Evolutionary conservation across 2,888 invertebrate species (phyloP).

Genomic region (Sarcophaga caerulescens): DNA sequence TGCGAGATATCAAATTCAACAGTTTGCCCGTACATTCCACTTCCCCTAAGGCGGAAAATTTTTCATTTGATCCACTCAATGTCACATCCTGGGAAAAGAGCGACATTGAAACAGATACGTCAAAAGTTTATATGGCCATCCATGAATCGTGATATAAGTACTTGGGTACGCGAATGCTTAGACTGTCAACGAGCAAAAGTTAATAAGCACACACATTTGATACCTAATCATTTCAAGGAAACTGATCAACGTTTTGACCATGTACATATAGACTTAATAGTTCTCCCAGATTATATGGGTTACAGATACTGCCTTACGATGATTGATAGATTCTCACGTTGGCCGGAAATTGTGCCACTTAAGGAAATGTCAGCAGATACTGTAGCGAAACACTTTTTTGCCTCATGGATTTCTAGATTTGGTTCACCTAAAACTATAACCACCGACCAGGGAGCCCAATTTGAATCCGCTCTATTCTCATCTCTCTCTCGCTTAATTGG

Average conservation of each 20-base stretch:
- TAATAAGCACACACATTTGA: conserved; percentile 1
- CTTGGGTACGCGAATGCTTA: conserved; percentile 31
- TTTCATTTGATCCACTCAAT: conserved; percentile 15
- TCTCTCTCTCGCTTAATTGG: conserved; percentile 47
- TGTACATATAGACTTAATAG: too few species aligned
- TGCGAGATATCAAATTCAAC: neutral
- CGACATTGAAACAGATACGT: conserved; percentile 5
- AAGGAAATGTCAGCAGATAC: conserved; percentile 3
- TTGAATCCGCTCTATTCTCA: conserved; percentile 50
- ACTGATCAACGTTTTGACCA: neutral
- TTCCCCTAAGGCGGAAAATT: conserved; percentile 64
- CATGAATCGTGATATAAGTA: conserved; percentile 49
- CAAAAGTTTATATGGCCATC: conserved; percentile 68
- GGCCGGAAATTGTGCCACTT: conserved; percentile 1
- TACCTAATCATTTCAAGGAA: neutral
- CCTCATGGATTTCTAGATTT: conserved; percentile 4
- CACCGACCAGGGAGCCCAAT: conserved; percentile 28
- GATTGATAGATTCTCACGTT: conserved; percentile 3
- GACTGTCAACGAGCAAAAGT: conserved; percentile 14
- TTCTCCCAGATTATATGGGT: too few species aligned
- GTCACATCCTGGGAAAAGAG: conserved; percentile 29
- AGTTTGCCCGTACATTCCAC: conserved; percentile 62
- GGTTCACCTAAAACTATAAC: conserved; percentile 20
- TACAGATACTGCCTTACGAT: neutral
- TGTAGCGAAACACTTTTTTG: conserved; percentile 5